Evolutionary conservation across 2,888 invertebrate genomes (phyloP).

Genomic region (Drosophila ustulata): DNA sequence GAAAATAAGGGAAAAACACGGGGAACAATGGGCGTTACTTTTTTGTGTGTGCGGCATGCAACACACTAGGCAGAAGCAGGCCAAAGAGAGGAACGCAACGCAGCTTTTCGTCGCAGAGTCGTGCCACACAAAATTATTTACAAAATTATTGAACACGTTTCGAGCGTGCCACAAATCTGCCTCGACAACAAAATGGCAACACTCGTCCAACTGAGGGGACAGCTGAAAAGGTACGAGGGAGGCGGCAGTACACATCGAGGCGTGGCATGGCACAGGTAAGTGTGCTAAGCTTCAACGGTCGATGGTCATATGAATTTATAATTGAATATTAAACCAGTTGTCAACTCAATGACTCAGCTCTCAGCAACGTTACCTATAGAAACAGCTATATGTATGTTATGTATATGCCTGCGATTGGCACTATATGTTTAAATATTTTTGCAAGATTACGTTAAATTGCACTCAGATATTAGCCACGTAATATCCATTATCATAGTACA

Average conservation of each 20-base stretch:
- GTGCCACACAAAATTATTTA: slow-evolving; percentile 66
- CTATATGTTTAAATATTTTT: neutral
- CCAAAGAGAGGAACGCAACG: neutral
- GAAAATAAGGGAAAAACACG: slow-evolving; percentile 12
- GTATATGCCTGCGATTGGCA: neutral
- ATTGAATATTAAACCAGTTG: slow-evolving; percentile 58
- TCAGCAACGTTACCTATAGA: neutral
- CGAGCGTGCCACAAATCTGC: slow-evolving; percentile 50
- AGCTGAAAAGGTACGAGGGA: neutral
- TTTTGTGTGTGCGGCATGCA: slow-evolving; percentile 42
- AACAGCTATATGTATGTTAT: neutral
- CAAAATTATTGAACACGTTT: slow-evolving; percentile 81
- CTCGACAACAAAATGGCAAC: slow-evolving; percentile 48
- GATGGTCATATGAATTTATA: slow-evolving; percentile 65
- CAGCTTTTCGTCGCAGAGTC: slow-evolving; percentile 4
- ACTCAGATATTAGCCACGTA: neutral
- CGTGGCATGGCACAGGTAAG: slow-evolving; percentile 26
- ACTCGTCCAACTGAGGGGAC: neutral
- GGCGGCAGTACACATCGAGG: slow-evolving; percentile 8
- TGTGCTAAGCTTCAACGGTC: slow-evolving; percentile 12
- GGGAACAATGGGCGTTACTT: slow-evolving; percentile 30
- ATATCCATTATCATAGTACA: neutral
- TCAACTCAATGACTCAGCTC: slow-evolving; percentile 21
- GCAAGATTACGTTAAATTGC: neutral
- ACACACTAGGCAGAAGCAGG: neutral